phyloP scores from a whole-genome alignment of 2,797 vertebrate genomes.

The Anguilla marmorata region DNA sequence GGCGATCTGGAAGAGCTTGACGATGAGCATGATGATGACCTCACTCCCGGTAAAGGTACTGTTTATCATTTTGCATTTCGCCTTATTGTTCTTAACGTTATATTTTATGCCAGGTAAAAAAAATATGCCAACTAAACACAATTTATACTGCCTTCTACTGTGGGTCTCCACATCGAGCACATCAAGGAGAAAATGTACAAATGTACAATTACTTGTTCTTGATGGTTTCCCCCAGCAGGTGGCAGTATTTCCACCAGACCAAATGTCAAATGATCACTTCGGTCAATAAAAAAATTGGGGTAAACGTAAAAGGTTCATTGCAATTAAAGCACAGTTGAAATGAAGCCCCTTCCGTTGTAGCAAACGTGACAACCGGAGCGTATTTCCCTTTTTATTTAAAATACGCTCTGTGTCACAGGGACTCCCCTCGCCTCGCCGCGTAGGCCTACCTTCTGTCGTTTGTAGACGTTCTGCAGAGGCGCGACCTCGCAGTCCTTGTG shows the following conservation, averaged over 20 bases:
- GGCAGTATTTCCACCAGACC: not conserved
- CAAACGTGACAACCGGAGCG: not conserved
- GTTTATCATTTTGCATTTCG: not conserved
- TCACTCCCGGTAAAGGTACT: not conserved
- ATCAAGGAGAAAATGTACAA: not conserved
- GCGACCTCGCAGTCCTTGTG: constrained; percentile 91
- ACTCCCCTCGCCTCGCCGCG: too few relatives aligned
- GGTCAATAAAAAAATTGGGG: not conserved
- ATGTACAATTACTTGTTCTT: not conserved
- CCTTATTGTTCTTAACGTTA: not conserved
- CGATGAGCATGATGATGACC: not conserved
- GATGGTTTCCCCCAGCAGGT: not conserved
- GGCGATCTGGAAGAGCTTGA: not conserved
- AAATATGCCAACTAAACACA: not conserved
- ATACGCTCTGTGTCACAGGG: not conserved
- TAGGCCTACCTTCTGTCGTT: constrained; percentile 77
- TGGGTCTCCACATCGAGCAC: not conserved
- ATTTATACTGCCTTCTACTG: not conserved
- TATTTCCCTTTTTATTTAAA: not conserved
- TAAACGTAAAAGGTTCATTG: not conserved
- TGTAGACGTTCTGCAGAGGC: constrained; percentile 77
- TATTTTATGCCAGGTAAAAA: not conserved
- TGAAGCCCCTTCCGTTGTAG: not conserved
- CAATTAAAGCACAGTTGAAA: not conserved
- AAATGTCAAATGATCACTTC: not conserved